Evolutionary conservation across 2,113 vertebrate genomes (phyloP).

Genomic region (zebrafish (Danio rerio)): DNA sequence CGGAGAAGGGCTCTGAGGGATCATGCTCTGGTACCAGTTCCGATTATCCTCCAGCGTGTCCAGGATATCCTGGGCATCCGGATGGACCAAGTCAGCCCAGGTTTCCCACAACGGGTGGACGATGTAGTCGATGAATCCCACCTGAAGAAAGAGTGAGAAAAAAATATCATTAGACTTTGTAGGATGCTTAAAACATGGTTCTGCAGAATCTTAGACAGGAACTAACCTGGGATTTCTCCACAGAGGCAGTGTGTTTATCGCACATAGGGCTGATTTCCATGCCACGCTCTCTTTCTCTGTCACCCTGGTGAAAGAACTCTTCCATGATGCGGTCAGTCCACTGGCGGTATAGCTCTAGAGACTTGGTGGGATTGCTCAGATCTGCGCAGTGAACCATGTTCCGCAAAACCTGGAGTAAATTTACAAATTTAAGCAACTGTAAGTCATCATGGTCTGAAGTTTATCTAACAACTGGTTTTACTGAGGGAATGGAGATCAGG

Average conservation of each 20-base stretch:
- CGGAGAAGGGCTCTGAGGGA: conserved; percentile 96
- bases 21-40: conserved; percentile 99
- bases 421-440: neutral
- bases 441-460: neutral
- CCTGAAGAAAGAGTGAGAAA: conserved; percentile 71
- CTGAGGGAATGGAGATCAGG: neutral
- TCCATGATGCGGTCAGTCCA: conserved; percentile 99
- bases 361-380: conserved; percentile 97
- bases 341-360: conserved; percentile 94
- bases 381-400: conserved; percentile 99
- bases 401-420: conserved; percentile 84
- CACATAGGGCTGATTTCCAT: conserved; percentile 99
- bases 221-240: conserved; percentile 96
- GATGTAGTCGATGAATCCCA: conserved; percentile 98
- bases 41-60: conserved; percentile 98
- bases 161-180: neutral
- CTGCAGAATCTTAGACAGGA: neutral
- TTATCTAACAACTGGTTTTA: neutral
- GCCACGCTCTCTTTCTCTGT: conserved; percentile 92
- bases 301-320: conserved; percentile 98
- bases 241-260: conserved; percentile 96
- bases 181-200: neutral
- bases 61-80: conserved; percentile 97
- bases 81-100: conserved; percentile 98
- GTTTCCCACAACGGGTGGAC: conserved; percentile 99